These are phyloP conservation scores for Coleophora flavipennella DNA, from an alignment of 2,888 invertebrate species.

Conservation along the genomic window DNA sequence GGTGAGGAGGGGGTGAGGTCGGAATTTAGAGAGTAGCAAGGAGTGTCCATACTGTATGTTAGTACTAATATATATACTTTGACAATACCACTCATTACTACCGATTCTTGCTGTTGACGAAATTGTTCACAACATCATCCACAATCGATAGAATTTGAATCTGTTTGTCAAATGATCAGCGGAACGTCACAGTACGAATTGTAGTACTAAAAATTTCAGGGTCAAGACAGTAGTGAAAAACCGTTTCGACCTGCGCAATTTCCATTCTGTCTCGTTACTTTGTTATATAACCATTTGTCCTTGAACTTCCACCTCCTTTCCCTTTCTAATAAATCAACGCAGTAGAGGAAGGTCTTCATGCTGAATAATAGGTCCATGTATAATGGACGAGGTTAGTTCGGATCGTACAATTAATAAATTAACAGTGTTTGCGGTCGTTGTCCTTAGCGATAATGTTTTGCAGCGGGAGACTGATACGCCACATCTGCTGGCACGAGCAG, in stretches of 20 bases:
- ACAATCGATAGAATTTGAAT: no score
- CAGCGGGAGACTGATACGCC: conserved; percentile 54
- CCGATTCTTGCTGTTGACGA: no score
- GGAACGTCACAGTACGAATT: no score
- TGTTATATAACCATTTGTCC: conserved; percentile 30
- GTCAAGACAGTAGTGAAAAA: no score
- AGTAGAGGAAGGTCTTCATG: conserved; percentile 14
- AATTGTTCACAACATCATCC: no score
- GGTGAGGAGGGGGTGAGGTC: no score
- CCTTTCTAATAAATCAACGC: conserved; percentile 15
- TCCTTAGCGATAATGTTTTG: conserved; percentile 56
- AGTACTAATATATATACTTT: no score
- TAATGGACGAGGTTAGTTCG: conserved; percentile 39
- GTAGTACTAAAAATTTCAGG: no score
- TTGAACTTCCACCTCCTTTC: conserved; percentile 27
- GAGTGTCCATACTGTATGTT: no score
- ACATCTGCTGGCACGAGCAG: conserved; percentile 56
- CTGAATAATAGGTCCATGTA: conserved; percentile 30
- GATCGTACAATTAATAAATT: conserved; percentile 67
- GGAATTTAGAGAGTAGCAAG: no score
- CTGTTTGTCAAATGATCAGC: no score
- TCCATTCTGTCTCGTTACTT: conserved; percentile 43
- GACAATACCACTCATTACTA: no score
- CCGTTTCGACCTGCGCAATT: conserved; percentile 51
- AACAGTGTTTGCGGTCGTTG: conserved; percentile 60